Conservation (phyloP, 2,113 vertebrate genomes). For the Sinosuthora webbiana region DNA sequence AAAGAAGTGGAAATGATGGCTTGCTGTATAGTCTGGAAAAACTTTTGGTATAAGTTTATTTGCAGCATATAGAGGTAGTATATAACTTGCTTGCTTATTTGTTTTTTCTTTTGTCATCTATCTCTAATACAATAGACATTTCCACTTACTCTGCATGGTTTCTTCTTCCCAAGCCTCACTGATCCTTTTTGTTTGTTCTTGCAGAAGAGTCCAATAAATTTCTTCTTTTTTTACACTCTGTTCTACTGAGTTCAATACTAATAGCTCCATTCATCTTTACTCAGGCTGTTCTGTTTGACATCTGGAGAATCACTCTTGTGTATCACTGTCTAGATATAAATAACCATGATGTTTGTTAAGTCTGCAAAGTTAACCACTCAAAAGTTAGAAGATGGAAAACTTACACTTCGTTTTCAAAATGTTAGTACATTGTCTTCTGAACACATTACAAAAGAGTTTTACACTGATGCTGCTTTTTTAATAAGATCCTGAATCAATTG, state of each 20-base stretch:
- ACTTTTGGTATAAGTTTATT: not conserved
- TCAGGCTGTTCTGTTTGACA: not conserved
- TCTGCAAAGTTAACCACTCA: not conserved
- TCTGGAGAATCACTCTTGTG: not conserved
- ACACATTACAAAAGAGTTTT: not conserved
- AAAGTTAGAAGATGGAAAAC: not conserved
- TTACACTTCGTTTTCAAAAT: not conserved
- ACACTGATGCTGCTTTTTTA: not conserved
- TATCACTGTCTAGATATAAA: not conserved
- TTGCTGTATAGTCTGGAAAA: not conserved
- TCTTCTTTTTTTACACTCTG: not conserved
- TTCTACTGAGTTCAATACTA: not conserved
- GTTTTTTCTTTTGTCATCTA: not conserved
- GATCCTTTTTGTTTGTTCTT: not conserved
- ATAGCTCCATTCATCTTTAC: not conserved
- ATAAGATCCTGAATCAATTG: not conserved
- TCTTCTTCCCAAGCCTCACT: not conserved
- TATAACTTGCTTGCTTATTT: not conserved
- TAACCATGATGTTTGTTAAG: not conserved
- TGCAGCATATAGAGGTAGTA: not conserved
- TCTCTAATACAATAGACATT: not conserved
- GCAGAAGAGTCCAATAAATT: not conserved
- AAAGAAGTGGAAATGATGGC: not conserved
- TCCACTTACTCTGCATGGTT: rapidly evolving
- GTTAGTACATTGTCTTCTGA: not conserved